Evolutionary conservation across 2,113 vertebrate species (phyloP).

Genomic region (Corynorhinus townsendii): DNA sequence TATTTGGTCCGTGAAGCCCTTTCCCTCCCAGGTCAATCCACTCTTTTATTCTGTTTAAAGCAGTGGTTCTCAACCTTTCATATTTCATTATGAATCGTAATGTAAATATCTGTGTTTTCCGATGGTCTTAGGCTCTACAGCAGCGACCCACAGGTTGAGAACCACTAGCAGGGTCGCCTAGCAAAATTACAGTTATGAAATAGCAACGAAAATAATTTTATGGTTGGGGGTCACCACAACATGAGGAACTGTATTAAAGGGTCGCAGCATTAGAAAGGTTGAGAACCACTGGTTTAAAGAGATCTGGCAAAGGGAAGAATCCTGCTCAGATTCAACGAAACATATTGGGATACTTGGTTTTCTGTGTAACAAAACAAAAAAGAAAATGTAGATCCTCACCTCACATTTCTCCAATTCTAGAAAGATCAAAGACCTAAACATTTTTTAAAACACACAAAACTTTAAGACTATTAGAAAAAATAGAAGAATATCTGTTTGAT

Average conservation of each 20-base stretch:
- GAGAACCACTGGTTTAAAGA: conserved; percentile 6
- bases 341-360: background rate
- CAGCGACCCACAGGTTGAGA: too few relatives aligned
- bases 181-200: too few relatives aligned
- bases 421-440: conserved; percentile 10
- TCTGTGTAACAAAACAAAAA: background rate
- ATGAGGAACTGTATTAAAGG: too few relatives aligned
- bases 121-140: too few relatives aligned
- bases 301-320: background rate
- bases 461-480: background rate
- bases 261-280: too few relatives aligned
- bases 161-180: too few relatives aligned
- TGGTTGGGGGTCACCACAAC: too few relatives aligned
- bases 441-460: background rate
- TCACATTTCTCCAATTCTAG: background rate
- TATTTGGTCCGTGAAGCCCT: background rate
- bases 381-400: background rate
- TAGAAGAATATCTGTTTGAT: background rate
- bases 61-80: too few relatives aligned
- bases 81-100: too few relatives aligned
- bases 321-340: background rate
- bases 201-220: too few relatives aligned
- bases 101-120: too few relatives aligned
- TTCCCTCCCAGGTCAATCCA: background rate
- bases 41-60: conserved; percentile 26